Evolutionary conservation across 2,113 vertebrate species (phyloP).

Genomic region (Erythrocebus patas): DNA sequence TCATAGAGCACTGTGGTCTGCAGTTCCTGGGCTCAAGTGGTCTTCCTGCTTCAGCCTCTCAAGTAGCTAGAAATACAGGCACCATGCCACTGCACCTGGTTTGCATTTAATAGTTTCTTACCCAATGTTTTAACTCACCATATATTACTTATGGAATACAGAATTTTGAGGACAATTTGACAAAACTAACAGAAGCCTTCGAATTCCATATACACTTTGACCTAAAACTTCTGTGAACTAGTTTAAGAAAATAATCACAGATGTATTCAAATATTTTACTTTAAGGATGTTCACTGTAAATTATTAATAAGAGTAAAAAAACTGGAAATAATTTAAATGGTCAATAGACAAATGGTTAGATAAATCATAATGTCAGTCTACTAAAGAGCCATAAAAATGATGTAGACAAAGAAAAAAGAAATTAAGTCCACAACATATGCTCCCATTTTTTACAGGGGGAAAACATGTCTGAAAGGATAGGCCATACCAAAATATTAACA

Average conservation of each 20-base stretch:
- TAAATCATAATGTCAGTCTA: not conserved
- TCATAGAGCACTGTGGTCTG: not conserved
- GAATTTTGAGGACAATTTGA: not conserved
- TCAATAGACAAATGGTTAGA: not conserved
- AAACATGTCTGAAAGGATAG: not conserved
- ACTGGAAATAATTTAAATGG: not conserved
- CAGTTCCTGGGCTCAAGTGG: not conserved
- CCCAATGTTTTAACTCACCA: not conserved
- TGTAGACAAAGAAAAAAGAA: not conserved
- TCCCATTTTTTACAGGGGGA: not conserved
- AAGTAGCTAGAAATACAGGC: not conserved
- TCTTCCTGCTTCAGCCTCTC: not conserved
- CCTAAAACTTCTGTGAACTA: not conserved
- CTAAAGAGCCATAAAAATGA: not conserved
- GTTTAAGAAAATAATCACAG: not conserved
- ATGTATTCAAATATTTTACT: not conserved
- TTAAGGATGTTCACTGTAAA: not conserved
- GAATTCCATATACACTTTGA: not conserved
- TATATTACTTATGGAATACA: not conserved
- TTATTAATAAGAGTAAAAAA: not conserved
- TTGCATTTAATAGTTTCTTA: not conserved
- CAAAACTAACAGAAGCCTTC: conserved; percentile 8
- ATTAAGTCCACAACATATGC: not conserved
- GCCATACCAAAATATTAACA: not conserved
- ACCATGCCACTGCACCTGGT: not conserved